phyloP scores from a whole-genome alignment of 1,140 invertebrate species.

The Drosophila chauvacae region DNA sequence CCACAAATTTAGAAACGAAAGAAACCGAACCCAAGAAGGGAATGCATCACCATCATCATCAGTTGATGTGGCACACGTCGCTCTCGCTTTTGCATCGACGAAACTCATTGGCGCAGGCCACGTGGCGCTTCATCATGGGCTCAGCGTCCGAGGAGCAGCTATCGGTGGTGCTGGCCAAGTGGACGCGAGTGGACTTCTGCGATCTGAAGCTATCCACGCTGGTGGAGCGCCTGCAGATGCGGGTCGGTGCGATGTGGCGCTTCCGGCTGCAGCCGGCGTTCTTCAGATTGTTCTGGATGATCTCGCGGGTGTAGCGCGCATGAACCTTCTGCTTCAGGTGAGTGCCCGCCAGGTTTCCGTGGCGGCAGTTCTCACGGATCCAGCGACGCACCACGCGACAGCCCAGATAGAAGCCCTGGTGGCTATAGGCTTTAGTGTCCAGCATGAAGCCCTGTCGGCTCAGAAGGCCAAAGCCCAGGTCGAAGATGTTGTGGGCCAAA shows the following conservation, averaged over 20 bases:
- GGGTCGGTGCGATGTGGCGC: not conserved
- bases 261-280: not conserved
- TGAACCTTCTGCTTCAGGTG: conserved; percentile 17
- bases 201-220: conserved; percentile 12
- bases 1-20: not conserved
- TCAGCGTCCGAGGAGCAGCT: conserved; percentile 22
- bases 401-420: conserved; percentile 33
- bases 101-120: not conserved
- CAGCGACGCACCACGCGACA: conserved; percentile 42
- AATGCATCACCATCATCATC: conserved; percentile 1
- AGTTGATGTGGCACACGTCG: conserved; percentile 42
- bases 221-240: conserved; percentile 3
- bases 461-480: conserved; percentile 55
- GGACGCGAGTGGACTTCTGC: conserved; percentile 14
- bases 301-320: conserved; percentile 38
- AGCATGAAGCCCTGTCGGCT: conserved; percentile 19
- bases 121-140: not conserved
- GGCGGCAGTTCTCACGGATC: conserved; percentile 56
- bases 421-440: not conserved
- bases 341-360: conserved; percentile 27
- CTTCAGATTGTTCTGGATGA: conserved; percentile 50
- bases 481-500: conserved; percentile 45
- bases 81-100: conserved; percentile 18
- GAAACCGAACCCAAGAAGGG: not conserved
- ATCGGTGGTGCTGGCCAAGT: conserved; percentile 16